Evolutionary conservation across 2,113 vertebrate genomes (phyloP).

Genomic region (Puffinus mauretanicus): DNA sequence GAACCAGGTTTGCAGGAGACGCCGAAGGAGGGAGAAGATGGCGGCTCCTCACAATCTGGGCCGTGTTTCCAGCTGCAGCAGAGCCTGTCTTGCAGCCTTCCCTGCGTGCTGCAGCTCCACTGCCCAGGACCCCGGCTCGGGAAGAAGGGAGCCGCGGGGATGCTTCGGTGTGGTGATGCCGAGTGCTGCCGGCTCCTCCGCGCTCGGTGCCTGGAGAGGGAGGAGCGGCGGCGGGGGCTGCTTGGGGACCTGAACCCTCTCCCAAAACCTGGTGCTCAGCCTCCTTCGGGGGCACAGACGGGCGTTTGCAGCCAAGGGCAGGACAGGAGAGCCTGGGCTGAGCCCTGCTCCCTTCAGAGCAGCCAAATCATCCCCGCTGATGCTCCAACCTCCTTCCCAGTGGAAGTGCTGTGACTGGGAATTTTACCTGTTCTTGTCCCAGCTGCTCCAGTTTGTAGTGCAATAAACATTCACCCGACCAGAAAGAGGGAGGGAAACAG

Average conservation of each 20-base stretch:
- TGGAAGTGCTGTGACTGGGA: background rate
- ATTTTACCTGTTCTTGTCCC: background rate
- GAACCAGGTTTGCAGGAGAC: background rate
- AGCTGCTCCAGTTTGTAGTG: background rate
- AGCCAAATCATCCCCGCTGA: no score
- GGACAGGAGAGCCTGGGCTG: background rate
- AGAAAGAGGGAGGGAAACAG: background rate
- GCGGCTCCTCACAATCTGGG: fast-evolving
- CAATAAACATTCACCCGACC: background rate
- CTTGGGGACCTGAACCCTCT: background rate
- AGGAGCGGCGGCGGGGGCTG: background rate
- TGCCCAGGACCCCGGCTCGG: background rate
- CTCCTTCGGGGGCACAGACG: no score
- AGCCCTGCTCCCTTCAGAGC: background rate
- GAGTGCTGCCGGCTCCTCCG: background rate
- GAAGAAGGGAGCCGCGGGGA: background rate
- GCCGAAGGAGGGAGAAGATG: background rate
- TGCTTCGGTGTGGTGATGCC: fast-evolving
- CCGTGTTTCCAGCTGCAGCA: background rate
- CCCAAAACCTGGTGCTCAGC: background rate
- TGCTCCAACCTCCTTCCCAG: background rate
- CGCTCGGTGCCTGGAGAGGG: background rate
- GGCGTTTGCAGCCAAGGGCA: background rate
- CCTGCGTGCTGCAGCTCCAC: no score
- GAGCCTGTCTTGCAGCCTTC: background rate